These are phyloP conservation scores for Thera obeliscata DNA, from an alignment of 2,888 invertebrate species.

Conservation along the genomic window DNA sequence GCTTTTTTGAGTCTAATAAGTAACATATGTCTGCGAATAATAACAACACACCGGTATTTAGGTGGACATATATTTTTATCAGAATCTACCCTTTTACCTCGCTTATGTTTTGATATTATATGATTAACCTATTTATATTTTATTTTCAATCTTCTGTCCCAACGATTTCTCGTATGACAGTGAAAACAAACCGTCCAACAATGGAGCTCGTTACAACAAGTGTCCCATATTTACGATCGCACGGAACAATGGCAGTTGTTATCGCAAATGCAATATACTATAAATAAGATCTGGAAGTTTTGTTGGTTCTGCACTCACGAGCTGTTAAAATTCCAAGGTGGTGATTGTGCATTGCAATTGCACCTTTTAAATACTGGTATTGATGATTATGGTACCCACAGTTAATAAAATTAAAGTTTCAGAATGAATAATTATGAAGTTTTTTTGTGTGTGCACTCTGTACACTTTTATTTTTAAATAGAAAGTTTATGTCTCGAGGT, in stretches of 20 bases:
- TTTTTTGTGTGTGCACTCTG: no score
- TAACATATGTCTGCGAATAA: no score
- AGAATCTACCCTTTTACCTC: no score
- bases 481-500: no score
- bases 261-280: constrained; percentile 52
- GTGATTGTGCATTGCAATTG: constrained; percentile 1
- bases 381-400: no score
- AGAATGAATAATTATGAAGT: no score
- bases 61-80: no score
- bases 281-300: constrained; percentile 27
- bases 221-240: constrained; percentile 66
- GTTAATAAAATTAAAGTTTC: no score
- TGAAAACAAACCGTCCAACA: constrained; percentile 50
- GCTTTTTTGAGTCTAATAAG: no score
- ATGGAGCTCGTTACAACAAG: constrained; percentile 60
- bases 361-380: neutral
- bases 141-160: neutral
- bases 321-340: constrained; percentile 4
- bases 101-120: neutral
- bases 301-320: constrained; percentile 12
- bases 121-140: no score
- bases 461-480: no score
- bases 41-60: no score
- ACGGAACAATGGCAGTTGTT: constrained; percentile 67
- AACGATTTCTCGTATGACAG: constrained; percentile 31